Evolutionary conservation across 1,140 invertebrate species (phyloP).

Genomic region (Melipona quadrifasciata): DNA sequence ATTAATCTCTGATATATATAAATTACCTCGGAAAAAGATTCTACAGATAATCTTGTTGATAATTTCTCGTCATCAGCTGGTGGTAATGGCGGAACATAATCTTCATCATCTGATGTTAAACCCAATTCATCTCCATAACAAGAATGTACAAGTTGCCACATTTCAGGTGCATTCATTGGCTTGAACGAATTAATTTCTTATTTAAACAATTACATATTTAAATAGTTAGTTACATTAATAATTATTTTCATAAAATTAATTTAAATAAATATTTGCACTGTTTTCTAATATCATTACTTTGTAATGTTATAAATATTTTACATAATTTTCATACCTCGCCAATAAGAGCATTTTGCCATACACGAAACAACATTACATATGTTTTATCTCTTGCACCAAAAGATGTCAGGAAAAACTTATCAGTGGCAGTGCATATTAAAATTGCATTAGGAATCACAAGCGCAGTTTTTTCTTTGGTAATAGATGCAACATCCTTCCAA

Average conservation of each 20-base stretch:
- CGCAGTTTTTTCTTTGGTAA: constrained; percentile 96
- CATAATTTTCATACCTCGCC: constrained; percentile 86
- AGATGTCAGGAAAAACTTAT: constrained; percentile 96
- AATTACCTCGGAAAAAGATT: constrained; percentile 83
- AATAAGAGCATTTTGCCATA: constrained; percentile 97
- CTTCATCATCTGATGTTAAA: constrained; percentile 95
- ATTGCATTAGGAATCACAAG: constrained; percentile 98
- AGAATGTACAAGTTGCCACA: constrained; percentile 94
- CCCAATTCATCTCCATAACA: constrained; percentile 96
- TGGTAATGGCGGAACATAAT: constrained; percentile 86
- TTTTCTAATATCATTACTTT: neutral
- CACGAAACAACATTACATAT: constrained; percentile 95
- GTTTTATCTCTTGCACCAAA: constrained; percentile 96
- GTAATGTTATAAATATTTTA: constrained; percentile 8
- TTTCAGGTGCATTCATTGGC: constrained; percentile 92
- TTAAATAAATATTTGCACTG: neutral
- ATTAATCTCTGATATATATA: neutral
- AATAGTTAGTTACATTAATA: neutral
- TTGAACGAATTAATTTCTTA: constrained; percentile 73
- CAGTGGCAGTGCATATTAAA: constrained; percentile 90
- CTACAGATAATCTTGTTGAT: constrained; percentile 81
- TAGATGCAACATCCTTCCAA: constrained; percentile 94
- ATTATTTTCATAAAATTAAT: neutral
- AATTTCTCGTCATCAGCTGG: constrained; percentile 83
- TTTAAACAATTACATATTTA: neutral